Percentiles rank a stretch among this genome's conserved stretches.
These are phyloP conservation scores for Listronotus bonariensis DNA, from an alignment of 1,140 invertebrate genomes.

Conservation along the genomic window DNA sequence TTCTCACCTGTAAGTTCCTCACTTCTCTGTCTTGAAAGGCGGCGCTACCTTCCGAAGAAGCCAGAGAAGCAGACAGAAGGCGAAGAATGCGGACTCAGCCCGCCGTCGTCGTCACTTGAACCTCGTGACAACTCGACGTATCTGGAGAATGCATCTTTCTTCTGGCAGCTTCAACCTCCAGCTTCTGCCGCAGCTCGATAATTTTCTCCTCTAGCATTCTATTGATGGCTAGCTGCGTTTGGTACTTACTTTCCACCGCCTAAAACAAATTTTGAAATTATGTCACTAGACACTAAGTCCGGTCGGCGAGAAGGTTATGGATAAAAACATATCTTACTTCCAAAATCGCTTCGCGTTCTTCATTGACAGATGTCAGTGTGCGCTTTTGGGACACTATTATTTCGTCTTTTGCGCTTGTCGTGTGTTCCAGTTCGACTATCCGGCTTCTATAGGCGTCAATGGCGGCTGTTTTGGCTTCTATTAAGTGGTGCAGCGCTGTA, in stretches of 20 bases:
- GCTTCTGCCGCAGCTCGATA: constrained; percentile 64
- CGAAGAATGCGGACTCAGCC: constrained; percentile 57
- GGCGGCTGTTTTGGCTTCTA: constrained; percentile 48
- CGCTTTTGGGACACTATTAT: constrained; percentile 60
- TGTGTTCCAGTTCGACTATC: constrained; percentile 59
- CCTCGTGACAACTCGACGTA: constrained; percentile 56
- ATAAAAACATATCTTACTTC: constrained; percentile 23
- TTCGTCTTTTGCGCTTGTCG: constrained; percentile 58
- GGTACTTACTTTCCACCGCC: constrained; percentile 74
- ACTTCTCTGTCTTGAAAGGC: constrained; percentile 54
- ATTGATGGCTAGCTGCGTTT: constrained; percentile 69
- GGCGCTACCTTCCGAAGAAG: constrained; percentile 61
- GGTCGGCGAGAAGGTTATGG: no score
- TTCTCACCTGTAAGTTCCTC: constrained; percentile 56
- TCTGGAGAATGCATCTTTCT: constrained; percentile 45
- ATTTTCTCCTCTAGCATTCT: constrained; percentile 69
- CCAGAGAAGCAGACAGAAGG: constrained; percentile 61
- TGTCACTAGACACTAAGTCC: no score
- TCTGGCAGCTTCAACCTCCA: constrained; percentile 53
- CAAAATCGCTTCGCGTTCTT: constrained; percentile 42
- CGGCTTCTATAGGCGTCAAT: constrained; percentile 59
- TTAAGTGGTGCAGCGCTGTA: constrained; percentile 31
- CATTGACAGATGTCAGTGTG: constrained; percentile 58
- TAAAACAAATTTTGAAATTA: constrained; percentile 47
- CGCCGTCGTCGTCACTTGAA: constrained; percentile 56